Percentiles rank a stretch among this genome's conserved stretches.
Conservation (phyloP, 1,140 invertebrate genomes). For the Harpegnathos saltator region DNA sequence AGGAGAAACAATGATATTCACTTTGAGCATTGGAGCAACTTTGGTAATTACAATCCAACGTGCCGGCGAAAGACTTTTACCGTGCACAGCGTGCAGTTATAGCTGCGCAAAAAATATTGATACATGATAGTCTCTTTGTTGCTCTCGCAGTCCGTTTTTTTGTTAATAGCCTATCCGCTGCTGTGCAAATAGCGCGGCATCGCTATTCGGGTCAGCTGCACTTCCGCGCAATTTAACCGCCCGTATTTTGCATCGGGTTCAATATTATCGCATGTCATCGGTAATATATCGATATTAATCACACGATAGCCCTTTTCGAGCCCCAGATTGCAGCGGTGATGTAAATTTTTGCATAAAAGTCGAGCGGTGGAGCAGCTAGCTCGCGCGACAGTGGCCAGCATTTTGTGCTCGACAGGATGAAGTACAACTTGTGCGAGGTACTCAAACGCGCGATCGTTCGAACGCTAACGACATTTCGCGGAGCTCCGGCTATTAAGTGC, state of each 20-base stretch:
- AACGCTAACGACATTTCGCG: no score
- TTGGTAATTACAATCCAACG: conserved; percentile 15
- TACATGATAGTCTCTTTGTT: conserved; percentile 17
- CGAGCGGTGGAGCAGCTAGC: no score
- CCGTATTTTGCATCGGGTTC: conserved; percentile 42
- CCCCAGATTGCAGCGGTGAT: not conserved
- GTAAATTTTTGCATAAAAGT: conserved; percentile 10
- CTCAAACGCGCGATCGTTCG: no score
- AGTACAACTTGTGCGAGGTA: no score
- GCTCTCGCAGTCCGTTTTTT: conserved; percentile 8
- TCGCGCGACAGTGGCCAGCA: no score
- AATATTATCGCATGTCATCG: conserved; percentile 20
- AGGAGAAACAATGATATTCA: conserved; percentile 1
- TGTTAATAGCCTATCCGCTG: conserved; percentile 5
- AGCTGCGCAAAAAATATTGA: conserved; percentile 30
- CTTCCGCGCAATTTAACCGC: conserved; percentile 62
- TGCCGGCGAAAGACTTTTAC: conserved; percentile 19
- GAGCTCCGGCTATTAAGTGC: no score
- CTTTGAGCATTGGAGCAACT: conserved; percentile 19
- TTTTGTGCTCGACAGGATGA: no score
- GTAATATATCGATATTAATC: not conserved
- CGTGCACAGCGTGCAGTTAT: conserved; percentile 19
- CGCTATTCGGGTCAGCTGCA: conserved; percentile 35
- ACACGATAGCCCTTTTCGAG: not conserved
- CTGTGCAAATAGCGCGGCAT: conserved; percentile 29